These are phyloP conservation scores for Cheumatopsyche charites DNA, from an alignment of 1,140 invertebrate genomes.

Conservation along the genomic window DNA sequence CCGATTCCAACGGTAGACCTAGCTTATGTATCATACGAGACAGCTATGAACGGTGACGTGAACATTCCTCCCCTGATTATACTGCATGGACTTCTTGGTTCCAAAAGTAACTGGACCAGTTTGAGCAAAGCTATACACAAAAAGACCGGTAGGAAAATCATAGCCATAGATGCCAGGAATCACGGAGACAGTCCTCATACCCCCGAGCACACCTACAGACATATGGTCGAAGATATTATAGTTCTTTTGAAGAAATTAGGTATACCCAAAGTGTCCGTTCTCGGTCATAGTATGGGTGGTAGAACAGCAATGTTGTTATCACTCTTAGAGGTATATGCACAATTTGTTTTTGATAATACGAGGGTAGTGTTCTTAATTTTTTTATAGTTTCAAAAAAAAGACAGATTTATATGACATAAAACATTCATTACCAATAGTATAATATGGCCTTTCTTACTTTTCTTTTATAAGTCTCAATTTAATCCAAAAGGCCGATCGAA, in stretches of 20 bases:
- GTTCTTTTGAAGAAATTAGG: slow-evolving; percentile 67
- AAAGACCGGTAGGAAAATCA: slow-evolving; percentile 69
- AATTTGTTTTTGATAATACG: slow-evolving; percentile 6
- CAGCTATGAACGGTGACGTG: slow-evolving; percentile 43
- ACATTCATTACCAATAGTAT: no score
- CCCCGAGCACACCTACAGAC: slow-evolving; percentile 70
- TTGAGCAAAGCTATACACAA: slow-evolving; percentile 75
- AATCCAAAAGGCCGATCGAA: no score
- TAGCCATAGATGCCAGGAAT: slow-evolving; percentile 85
- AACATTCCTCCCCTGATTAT: slow-evolving; percentile 72
- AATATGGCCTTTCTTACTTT: no score
- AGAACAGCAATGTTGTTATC: slow-evolving; percentile 81
- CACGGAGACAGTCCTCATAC: slow-evolving; percentile 89
- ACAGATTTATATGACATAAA: no score
- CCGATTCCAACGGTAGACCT: slow-evolving; percentile 58
- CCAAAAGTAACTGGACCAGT: slow-evolving; percentile 80
- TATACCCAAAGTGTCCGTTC: slow-evolving; percentile 68
- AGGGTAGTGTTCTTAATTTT: no score
- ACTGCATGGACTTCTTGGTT: slow-evolving; percentile 84
- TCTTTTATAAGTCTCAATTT: no score
- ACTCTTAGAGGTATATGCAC: slow-evolving; percentile 52
- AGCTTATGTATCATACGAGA: slow-evolving; percentile 64
- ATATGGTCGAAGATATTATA: slow-evolving; percentile 76
- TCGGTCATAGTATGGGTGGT: slow-evolving; percentile 94
- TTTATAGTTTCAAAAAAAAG: no score